Conservation (phyloP, 2,797 vertebrate species). For the Sebastolobus alascanus region DNA sequence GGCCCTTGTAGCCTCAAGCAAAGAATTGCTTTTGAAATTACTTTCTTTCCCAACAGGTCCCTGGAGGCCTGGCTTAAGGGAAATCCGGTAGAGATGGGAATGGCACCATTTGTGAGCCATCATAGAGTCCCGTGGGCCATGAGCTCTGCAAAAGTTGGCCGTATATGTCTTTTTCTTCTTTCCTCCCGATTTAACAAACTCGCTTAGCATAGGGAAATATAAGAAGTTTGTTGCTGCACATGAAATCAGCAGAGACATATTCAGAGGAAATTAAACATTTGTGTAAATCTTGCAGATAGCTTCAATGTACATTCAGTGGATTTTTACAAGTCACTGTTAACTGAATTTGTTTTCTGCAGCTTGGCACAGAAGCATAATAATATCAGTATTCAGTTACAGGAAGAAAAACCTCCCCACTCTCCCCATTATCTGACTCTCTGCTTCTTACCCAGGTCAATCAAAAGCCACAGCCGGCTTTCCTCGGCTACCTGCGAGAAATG, state of each 20-base stretch:
- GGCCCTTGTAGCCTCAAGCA: constrained; percentile 67
- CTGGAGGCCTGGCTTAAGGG: constrained; percentile 63
- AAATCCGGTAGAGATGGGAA: constrained; percentile 60
- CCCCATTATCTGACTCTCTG: constrained; percentile 38
- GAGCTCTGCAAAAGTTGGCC: constrained; percentile 31
- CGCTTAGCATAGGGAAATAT: constrained; percentile 14
- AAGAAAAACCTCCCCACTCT: constrained; percentile 31
- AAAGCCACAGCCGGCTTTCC: constrained; percentile 32
- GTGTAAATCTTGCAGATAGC: constrained; percentile 8
- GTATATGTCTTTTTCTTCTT: constrained; percentile 16
- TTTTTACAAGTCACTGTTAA: constrained; percentile 21
- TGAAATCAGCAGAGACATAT: constrained; percentile 23
- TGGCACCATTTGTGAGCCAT: constrained; percentile 53
- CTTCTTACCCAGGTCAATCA: constrained; percentile 46
- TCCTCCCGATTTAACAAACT: constrained; percentile 49
- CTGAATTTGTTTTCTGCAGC: constrained; percentile 43
- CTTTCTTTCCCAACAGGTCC: constrained; percentile 71
- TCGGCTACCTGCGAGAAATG: constrained; percentile 43
- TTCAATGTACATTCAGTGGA: not conserved
- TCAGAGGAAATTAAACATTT: constrained; percentile 19
- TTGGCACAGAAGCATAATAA: constrained; percentile 22
- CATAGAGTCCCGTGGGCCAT: constrained; percentile 46
- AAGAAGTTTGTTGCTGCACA: constrained; percentile 2
- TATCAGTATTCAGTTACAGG: constrained; percentile 49
- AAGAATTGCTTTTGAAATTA: constrained; percentile 85